Conservation (phyloP, 1,140 invertebrate genomes). For the Lysiphlebus fabarum region DNA sequence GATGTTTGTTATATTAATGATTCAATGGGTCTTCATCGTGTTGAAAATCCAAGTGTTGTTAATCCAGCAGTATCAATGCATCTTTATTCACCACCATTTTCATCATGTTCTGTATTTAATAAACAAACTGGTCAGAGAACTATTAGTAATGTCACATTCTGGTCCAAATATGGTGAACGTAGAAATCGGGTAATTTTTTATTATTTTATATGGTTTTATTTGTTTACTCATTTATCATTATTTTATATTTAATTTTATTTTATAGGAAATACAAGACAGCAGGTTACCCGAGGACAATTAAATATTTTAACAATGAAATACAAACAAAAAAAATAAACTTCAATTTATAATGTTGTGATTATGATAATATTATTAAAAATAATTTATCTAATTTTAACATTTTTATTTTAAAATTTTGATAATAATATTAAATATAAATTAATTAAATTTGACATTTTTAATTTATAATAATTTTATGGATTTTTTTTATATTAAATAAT, state of each 20-base stretch:
- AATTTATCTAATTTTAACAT: too few species aligned
- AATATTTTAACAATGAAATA: too few species aligned
- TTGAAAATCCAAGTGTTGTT: slow-evolving; percentile 89
- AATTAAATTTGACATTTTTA: too few species aligned
- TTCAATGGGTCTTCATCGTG: slow-evolving; percentile 88
- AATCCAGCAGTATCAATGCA: slow-evolving; percentile 89
- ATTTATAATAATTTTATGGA: too few species aligned
- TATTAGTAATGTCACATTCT: slow-evolving; percentile 78
- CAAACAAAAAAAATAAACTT: too few species aligned
- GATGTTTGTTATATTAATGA: slow-evolving; percentile 96
- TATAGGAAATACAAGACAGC: slow-evolving; percentile 49
- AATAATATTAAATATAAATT: too few species aligned
- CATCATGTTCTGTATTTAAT: slow-evolving; percentile 86
- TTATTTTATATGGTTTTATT: neutral
- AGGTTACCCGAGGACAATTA: slow-evolving; percentile 52
- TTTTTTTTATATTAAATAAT: too few species aligned
- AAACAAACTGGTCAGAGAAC: slow-evolving; percentile 79
- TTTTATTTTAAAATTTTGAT: too few species aligned
- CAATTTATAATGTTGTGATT: too few species aligned
- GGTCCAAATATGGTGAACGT: slow-evolving; percentile 78
- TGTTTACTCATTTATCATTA: neutral
- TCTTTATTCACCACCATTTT: slow-evolving; percentile 93
- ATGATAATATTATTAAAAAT: too few species aligned
- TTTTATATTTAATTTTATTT: slow-evolving; percentile 16
- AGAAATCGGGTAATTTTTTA: slow-evolving; percentile 52